Evolutionary conservation across 1,140 invertebrate genomes (phyloP), one percentile per base, ranked within the genome.

Genomic region (Eriosoma lanigerum): DNA sequence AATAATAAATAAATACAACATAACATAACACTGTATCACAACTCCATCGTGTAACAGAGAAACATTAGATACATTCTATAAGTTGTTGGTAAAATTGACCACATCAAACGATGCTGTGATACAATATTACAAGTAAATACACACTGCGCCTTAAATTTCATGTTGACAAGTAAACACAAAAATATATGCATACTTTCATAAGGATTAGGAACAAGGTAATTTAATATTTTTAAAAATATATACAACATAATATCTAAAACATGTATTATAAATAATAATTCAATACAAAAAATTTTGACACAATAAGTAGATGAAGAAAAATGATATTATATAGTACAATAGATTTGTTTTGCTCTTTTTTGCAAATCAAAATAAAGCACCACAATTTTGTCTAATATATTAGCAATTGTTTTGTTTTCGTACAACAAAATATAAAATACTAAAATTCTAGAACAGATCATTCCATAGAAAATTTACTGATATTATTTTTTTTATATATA

Each of bases 361-460:
- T 13, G 56, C 54, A 46, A 46, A 60, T 62, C 56, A 19, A 15
- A 60, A 46, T 60, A 21, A 60, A 78, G 52, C 54, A 62, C 75
- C 75, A 62, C 56, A 78, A 78, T 60, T 78, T 78, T 50, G 52
- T 78, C 54, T 60, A 78, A 8, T 46, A 21, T 15, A 58, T 76
- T 76, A 58, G 52, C 17, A 48, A 52, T 44, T 46, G 21, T 48
- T 76, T 78, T 60, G 68, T 78, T 48, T 62, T 60, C 54, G 0
- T 60, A 78, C 75, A 78, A 78, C 54, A 60, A 78, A 60, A 46
- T 78, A 78, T 78, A 78, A 78, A 78, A 52, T 26, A 78, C 75
- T 78, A 78, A 78, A 48, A n/a, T 26, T 21, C 56, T 62, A 62
- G 46, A 46, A 58, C 38, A 60, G 21, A 48, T 46, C 9, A 44